A percentile compares a stretch with the other conserved stretches of the same genome.
Conservation (phyloP, 2,113 vertebrate genomes). For the Ailurus styani region DNA sequence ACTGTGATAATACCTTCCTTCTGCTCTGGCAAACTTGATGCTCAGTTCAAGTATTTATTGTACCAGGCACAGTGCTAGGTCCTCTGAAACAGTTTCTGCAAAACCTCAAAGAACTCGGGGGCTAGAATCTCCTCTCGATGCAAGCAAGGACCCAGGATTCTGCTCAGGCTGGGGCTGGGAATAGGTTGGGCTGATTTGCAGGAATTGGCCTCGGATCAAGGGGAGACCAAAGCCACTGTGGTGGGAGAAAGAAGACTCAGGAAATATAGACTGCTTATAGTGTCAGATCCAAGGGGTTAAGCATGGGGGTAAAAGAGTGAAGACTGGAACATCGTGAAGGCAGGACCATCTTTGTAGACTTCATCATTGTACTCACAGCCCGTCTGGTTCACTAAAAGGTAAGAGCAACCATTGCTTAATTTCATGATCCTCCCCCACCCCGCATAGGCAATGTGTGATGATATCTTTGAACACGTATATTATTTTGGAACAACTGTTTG, state of each 20-base stretch:
- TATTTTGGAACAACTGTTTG: neutral
- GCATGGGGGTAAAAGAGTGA: rapidly evolving
- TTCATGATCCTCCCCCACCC: neutral
- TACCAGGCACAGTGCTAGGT: neutral
- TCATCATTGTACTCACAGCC: neutral
- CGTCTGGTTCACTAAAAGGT: neutral
- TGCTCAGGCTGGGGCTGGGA: neutral
- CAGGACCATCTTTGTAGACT: neutral
- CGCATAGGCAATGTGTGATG: too few species aligned
- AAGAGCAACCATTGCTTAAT: neutral
- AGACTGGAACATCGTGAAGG: neutral
- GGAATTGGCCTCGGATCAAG: neutral
- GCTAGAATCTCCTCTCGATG: neutral
- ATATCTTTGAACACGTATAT: neutral
- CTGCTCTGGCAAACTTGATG: neutral
- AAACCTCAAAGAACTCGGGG: neutral
- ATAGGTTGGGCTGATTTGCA: neutral
- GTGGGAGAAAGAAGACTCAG: neutral
- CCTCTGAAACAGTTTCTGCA: neutral
- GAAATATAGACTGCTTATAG: neutral
- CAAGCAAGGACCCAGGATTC: neutral
- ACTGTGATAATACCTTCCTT: neutral
- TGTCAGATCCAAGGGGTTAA: neutral
- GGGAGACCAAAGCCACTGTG: neutral
- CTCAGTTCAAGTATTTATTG: neutral